These are phyloP conservation scores for Hemiscyllium ocellatum DNA, from an alignment of 2,113 vertebrate species.

Conservation along the genomic window DNA sequence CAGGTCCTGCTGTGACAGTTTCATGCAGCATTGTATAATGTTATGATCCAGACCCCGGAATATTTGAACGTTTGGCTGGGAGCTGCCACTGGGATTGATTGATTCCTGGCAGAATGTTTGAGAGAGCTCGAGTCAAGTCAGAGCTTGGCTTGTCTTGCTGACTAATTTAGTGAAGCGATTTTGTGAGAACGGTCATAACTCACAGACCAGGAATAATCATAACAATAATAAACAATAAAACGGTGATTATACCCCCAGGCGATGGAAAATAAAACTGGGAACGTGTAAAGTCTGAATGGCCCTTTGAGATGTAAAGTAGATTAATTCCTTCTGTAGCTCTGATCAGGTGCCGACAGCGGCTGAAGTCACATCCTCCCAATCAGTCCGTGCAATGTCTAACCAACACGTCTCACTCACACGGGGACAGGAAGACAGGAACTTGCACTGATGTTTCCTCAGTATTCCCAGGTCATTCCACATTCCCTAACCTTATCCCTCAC, in stretches of 20 bases:
- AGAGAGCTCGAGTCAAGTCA: not conserved
- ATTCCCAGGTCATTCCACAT: not conserved
- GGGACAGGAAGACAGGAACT: too few species aligned
- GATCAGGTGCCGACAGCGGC: not conserved
- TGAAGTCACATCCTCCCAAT: not conserved
- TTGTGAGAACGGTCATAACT: not conserved
- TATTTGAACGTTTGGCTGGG: not conserved
- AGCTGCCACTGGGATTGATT: not conserved
- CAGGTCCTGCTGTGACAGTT: not conserved
- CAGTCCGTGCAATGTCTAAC: not conserved
- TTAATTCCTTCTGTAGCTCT: not conserved
- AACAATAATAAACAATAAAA: not conserved
- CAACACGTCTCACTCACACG: too few species aligned
- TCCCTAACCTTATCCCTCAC: not conserved
- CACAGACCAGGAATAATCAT: not conserved
- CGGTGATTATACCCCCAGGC: not conserved
- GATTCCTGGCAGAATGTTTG: not conserved
- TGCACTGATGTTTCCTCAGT: not conserved
- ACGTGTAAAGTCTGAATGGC: not conserved
- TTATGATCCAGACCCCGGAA: not conserved
- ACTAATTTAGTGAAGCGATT: not conserved
- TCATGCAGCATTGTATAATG: not conserved
- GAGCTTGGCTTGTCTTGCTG: not conserved
- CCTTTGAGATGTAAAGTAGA: not conserved
- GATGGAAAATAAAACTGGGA: not conserved